A percentile compares a stretch with the other conserved stretches of the same genome.
phyloP scores from a whole-genome alignment of 2,888 invertebrate genomes.

The Drosophila fungiperda region DNA sequence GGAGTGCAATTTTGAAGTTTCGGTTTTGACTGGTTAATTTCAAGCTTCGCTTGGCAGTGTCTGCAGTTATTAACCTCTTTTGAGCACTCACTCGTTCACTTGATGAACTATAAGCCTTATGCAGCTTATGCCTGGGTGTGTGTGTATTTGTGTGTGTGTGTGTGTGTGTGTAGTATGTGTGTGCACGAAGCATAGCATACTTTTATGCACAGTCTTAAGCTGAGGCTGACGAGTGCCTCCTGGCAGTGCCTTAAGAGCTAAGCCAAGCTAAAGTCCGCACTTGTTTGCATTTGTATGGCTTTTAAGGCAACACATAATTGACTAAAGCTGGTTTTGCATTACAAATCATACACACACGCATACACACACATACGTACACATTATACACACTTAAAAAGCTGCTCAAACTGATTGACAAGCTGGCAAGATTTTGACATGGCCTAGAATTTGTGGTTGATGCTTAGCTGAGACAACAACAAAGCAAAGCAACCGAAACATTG shows the following conservation, averaged over 20 bases:
- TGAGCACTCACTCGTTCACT: conserved; percentile 28
- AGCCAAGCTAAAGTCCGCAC: conserved; percentile 37
- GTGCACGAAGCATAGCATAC: conserved; percentile 42
- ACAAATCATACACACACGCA: conserved; percentile 38
- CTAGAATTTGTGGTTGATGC: conserved; percentile 40
- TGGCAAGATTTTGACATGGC: conserved; percentile 45
- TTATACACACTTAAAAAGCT: conserved; percentile 19
- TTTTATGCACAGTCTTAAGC: conserved; percentile 19
- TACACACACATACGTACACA: conserved; percentile 10
- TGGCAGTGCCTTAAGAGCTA: conserved; percentile 43
- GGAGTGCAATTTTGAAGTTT: conserved; percentile 20
- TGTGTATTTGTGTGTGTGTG: conserved; percentile 11
- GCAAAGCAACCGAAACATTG: conserved; percentile 44
- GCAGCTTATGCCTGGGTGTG: conserved; percentile 34
- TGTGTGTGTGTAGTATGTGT: conserved; percentile 5
- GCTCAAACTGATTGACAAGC: conserved; percentile 56
- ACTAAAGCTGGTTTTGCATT: conserved; percentile 58
- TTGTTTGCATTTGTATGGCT: conserved; percentile 57
- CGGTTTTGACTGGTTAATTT: conserved; percentile 28
- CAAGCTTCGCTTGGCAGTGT: conserved; percentile 29
- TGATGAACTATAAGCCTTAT: conserved; percentile 53
- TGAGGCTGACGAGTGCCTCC: conserved; percentile 8
- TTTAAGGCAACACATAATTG: conserved; percentile 55
- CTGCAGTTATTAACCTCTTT: conserved; percentile 65
- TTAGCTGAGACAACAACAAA: conserved; percentile 25